Conservation (phyloP, 2,888 invertebrate genomes). For the Idaea aversata region DNA sequence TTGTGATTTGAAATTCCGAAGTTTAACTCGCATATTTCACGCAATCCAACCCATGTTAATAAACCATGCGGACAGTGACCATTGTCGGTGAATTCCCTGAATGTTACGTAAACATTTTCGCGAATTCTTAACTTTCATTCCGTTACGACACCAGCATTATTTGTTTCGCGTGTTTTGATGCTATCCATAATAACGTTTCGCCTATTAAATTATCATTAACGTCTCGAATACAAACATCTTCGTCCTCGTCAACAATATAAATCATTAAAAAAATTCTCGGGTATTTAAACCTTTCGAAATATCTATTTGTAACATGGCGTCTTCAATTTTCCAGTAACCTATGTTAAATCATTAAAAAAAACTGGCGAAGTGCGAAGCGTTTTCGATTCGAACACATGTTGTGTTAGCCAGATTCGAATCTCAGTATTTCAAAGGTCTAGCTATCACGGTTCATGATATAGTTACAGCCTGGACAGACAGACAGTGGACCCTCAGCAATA, state of each 20-base stretch:
- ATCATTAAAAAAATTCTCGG: neutral
- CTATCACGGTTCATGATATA: too few relatives aligned
- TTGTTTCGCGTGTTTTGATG: constrained; percentile 37
- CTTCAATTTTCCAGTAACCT: constrained; percentile 2
- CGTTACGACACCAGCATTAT: constrained; percentile 43
- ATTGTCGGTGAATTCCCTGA: constrained; percentile 35
- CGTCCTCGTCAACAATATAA: neutral
- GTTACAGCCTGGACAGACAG: too few relatives aligned
- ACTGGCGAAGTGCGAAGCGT: too few relatives aligned
- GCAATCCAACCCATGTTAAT: constrained; percentile 32
- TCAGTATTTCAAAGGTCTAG: too few relatives aligned
- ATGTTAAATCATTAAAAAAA: too few relatives aligned
- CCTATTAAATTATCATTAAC: neutral
- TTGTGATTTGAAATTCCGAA: constrained; percentile 17
- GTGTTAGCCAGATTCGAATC: too few relatives aligned
- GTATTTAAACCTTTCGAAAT: neutral
- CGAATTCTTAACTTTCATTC: constrained; percentile 55
- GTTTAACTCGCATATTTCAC: constrained; percentile 28
- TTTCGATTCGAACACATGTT: too few relatives aligned
- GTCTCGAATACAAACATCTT: neutral
- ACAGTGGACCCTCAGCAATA: too few relatives aligned
- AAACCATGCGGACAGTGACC: constrained; percentile 34
- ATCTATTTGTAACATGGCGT: neutral
- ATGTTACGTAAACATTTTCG: constrained; percentile 44
- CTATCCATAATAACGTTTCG: constrained; percentile 6